These are phyloP conservation scores for Pelmatolapia mariae DNA, from an alignment of 2,113 vertebrate genomes.

Conservation along the genomic window DNA sequence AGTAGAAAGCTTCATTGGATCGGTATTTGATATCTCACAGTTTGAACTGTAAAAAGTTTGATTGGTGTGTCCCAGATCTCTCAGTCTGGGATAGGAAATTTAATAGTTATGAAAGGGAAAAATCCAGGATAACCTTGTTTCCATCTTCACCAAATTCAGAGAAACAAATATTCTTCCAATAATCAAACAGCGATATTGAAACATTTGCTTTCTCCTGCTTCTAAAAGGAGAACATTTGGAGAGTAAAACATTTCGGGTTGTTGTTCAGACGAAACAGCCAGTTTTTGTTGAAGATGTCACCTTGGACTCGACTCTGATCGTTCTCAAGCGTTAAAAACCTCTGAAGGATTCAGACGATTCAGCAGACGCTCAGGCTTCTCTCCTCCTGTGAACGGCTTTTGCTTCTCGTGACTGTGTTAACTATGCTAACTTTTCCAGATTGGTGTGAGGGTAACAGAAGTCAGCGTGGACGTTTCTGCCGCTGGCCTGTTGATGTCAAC, in stretches of 20 bases:
- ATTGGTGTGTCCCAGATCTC: not conserved
- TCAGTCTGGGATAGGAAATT: fast-evolving
- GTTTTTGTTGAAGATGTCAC: not conserved
- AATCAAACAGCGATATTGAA: not conserved
- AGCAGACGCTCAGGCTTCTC: not conserved
- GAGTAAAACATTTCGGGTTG: not conserved
- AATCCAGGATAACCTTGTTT: not conserved
- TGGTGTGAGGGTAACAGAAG: not conserved
- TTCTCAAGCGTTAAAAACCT: not conserved
- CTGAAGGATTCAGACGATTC: fast-evolving
- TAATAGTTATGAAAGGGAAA: not conserved
- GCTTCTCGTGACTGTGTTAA: not conserved
- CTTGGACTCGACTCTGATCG: not conserved
- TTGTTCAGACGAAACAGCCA: not conserved
- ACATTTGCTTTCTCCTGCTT: not conserved
- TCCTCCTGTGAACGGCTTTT: not conserved
- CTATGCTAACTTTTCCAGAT: not conserved
- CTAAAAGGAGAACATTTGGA: not conserved
- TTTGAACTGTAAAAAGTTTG: not conserved
- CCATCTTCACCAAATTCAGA: not conserved
- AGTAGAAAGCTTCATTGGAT: not conserved
- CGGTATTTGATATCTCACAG: fast-evolving
- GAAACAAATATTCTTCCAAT: not conserved
- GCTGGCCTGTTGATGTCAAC: not conserved
- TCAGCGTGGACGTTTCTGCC: not conserved